Evolutionary conservation across 2,888 invertebrate species (phyloP).

Genomic region (Andrena trimmerana): DNA sequence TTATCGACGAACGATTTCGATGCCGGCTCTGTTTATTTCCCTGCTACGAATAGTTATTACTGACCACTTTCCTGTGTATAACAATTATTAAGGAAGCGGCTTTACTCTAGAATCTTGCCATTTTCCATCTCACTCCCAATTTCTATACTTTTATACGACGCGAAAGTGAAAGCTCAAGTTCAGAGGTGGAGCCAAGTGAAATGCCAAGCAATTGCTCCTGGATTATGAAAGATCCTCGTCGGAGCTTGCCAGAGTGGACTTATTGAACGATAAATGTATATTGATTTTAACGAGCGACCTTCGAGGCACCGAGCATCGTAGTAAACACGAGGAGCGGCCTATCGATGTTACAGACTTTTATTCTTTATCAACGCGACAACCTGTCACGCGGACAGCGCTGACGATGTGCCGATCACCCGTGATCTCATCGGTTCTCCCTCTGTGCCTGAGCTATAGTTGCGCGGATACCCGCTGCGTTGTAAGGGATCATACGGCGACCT

Average conservation of each 20-base stretch:
- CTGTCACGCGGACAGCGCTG: slow-evolving; percentile 42
- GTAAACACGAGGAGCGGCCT: slow-evolving; percentile 49
- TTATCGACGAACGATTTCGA: slow-evolving; percentile 11
- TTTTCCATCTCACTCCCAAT: too few species aligned
- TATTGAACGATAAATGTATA: slow-evolving; percentile 55
- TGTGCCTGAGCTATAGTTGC: slow-evolving; percentile 35
- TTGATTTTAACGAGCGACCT: slow-evolving; percentile 62
- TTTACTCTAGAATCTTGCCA: background rate
- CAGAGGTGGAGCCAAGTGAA: background rate
- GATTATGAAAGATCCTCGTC: background rate
- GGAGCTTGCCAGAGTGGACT: background rate
- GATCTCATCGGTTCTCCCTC: slow-evolving; percentile 56
- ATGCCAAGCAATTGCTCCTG: background rate
- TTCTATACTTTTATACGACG: background rate
- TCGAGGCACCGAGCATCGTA: slow-evolving; percentile 50
- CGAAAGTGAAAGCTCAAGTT: background rate
- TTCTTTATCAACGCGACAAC: slow-evolving; percentile 48
- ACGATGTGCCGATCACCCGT: slow-evolving; percentile 66
- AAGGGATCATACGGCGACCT: slow-evolving; percentile 43
- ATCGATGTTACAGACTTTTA: slow-evolving; percentile 42
- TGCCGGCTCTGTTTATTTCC: background rate
- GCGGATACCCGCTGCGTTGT: slow-evolving; percentile 34
- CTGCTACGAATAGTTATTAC: background rate
- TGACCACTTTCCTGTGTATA: background rate
- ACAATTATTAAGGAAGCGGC: background rate